phyloP scores from a whole-genome alignment of 2,797 vertebrate species.

The Gadopsis marmoratus region DNA sequence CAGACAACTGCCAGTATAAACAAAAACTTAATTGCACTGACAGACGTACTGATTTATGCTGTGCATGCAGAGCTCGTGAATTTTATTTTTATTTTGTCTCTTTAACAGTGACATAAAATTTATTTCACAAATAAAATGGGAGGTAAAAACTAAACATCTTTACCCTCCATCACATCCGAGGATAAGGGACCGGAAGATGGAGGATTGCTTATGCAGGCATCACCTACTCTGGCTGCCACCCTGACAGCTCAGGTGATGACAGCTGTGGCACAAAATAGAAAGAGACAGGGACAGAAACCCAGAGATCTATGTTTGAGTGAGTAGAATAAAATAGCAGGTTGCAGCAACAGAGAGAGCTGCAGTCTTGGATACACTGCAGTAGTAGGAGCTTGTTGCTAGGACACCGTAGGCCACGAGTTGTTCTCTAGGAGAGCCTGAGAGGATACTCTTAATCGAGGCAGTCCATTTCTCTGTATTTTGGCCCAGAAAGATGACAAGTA shows the following conservation, averaged over 20 bases:
- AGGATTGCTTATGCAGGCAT: slow-evolving; percentile 34
- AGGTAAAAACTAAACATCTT: slow-evolving; percentile 3
- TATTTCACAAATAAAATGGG: neutral
- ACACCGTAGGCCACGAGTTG: slow-evolving; percentile 82
- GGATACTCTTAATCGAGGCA: slow-evolving; percentile 70
- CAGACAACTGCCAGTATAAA: slow-evolving; percentile 49
- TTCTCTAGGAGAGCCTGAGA: slow-evolving; percentile 74
- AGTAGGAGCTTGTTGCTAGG: slow-evolving; percentile 87
- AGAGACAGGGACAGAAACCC: slow-evolving; percentile 57
- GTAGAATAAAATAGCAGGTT: slow-evolving; percentile 74
- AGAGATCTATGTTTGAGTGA: slow-evolving; percentile 64
- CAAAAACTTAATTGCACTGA: slow-evolving; percentile 58
- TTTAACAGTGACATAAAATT: slow-evolving; percentile 23
- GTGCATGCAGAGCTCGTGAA: slow-evolving; percentile 5
- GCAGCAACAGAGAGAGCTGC: slow-evolving; percentile 72
- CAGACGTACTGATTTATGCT: slow-evolving; percentile 50
- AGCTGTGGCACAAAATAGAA: slow-evolving; percentile 53
- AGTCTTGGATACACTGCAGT: slow-evolving; percentile 80
- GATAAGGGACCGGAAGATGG: slow-evolving; percentile 10
- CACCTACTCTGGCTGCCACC: slow-evolving; percentile 31
- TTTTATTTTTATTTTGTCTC: slow-evolving; percentile 2
- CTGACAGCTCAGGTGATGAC: slow-evolving; percentile 52
- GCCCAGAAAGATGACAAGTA: slow-evolving; percentile 65
- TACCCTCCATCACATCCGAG: neutral
- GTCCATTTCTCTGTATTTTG: slow-evolving; percentile 69